A percentile compares a stretch with the other conserved stretches of the same genome.
These are phyloP conservation scores for Aphidius colemani DNA, from an alignment of 2,888 invertebrate species.

Conservation along the genomic window DNA sequence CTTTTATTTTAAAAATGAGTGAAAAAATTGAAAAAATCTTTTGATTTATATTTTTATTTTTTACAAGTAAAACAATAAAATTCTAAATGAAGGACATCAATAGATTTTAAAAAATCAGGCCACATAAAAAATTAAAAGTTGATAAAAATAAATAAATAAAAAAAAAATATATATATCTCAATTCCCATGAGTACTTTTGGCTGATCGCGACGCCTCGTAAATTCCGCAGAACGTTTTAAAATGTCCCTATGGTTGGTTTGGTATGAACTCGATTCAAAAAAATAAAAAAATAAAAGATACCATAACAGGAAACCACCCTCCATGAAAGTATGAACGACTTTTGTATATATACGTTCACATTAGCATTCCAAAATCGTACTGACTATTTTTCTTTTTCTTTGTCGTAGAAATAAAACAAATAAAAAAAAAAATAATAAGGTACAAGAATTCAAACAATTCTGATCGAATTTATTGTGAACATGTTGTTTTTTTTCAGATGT, in stretches of 20 bases:
- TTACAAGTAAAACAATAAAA: too few relatives aligned
- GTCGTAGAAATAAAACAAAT: slow-evolving; percentile 3
- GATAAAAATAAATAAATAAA: slow-evolving; percentile 3
- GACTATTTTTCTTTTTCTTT: slow-evolving; percentile 49
- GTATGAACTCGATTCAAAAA: neutral
- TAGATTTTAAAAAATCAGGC: too few relatives aligned
- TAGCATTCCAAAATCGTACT: slow-evolving; percentile 56
- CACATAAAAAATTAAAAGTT: slow-evolving; percentile 8
- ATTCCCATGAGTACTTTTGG: slow-evolving; percentile 41
- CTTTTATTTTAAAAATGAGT: too few relatives aligned
- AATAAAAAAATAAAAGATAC: neutral
- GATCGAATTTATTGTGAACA: slow-evolving; percentile 52
- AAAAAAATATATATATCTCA: slow-evolving; percentile 30
- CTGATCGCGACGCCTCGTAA: slow-evolving; percentile 42
- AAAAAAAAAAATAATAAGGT: slow-evolving; percentile 16
- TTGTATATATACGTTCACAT: slow-evolving; percentile 36
- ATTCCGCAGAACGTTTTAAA: slow-evolving; percentile 43
- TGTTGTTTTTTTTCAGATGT: slow-evolving; percentile 38
- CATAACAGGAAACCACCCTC: slow-evolving; percentile 20
- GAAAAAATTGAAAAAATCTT: too few relatives aligned
- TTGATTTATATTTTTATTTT: too few relatives aligned
- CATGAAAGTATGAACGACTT: slow-evolving; percentile 20
- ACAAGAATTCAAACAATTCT: slow-evolving; percentile 54
- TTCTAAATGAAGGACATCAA: too few relatives aligned
- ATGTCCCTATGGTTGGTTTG: slow-evolving; percentile 30